These are phyloP conservation scores for Pimpla rufipes DNA, from an alignment of 2,888 invertebrate species.

Conservation along the genomic window DNA sequence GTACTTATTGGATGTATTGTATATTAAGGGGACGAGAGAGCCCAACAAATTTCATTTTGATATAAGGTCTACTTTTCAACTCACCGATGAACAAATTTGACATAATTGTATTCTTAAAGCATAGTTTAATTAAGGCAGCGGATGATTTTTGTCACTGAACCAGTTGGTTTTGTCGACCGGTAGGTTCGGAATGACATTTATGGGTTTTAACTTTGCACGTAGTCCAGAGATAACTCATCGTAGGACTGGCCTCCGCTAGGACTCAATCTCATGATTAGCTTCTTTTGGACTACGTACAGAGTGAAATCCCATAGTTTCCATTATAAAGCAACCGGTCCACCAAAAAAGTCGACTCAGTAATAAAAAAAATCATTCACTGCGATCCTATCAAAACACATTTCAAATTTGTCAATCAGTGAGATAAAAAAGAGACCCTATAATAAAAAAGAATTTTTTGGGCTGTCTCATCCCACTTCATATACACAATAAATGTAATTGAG, in stretches of 20 bases:
- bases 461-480: constrained; percentile 1
- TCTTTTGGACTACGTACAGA: background rate
- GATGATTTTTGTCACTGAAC: background rate
- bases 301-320: background rate
- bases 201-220: constrained; percentile 1
- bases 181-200: background rate
- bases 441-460: background rate
- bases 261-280: background rate
- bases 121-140: constrained; percentile 1
- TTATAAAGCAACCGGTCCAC: background rate
- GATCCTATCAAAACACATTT: background rate
- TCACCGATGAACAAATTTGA: no score
- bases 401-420: background rate
- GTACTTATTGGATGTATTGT: constrained; percentile 1
- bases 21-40: constrained; percentile 1
- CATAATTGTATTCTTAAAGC: background rate
- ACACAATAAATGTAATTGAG: background rate
- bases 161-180: background rate
- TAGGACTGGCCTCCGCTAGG: background rate
- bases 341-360: background rate
- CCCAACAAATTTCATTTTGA: background rate
- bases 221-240: background rate
- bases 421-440: background rate
- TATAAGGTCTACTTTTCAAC: no score
- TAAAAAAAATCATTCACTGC: background rate